Evolutionary conservation across 2,888 invertebrate species (phyloP), one percentile per base, ranked within the genome.

Genomic region (Hyles lineata): DNA sequence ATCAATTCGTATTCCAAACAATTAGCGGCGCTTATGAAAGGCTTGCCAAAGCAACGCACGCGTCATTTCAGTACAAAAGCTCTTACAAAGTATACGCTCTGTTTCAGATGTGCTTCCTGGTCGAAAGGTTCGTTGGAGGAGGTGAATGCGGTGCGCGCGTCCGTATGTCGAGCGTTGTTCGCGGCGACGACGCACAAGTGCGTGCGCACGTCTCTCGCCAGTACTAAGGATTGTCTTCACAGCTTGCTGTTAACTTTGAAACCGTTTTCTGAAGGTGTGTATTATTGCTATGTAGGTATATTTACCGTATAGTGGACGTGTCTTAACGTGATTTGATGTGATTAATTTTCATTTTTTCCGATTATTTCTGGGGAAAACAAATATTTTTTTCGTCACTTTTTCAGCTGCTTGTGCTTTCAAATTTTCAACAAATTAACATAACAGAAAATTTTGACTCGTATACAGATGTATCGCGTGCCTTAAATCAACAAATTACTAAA

Each of bases 151-250:
- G 52, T 69, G 25, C 74, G 90, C 11, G 79, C 85, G 35, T 83
- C 90, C 7, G 71, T 83, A 9, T 88, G 91, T 72, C 87, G 92
- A 21, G 85, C 90, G 58, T 81, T 94, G 0, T 82, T 80, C 55
- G 87, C 86, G 5, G 89, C 85, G 43, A 77, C 86, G 1, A 62
- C 83, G 50, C 84, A 87, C 71, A 89, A 87, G 70, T 87, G 87
- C 79, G 92, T 92, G 55, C 89, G 92, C 17, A 61, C 77, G 0
- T 77, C 90, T 0, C 89, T 94, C 43, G 88, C 93, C 8, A 74
- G 80, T 15, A 91, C 94, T 17, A 89, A 90, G 50, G 94, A 94
- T 76, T 94, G 94, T 72, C 84, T 94, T 15, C 87, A 90, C 72
- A 86, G 86, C 72, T 78, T 94, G 52, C 63, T 93, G 58, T 61